Conservation (phyloP, 2,888 invertebrate species). For the Scaptomyza polygonia region DNA sequence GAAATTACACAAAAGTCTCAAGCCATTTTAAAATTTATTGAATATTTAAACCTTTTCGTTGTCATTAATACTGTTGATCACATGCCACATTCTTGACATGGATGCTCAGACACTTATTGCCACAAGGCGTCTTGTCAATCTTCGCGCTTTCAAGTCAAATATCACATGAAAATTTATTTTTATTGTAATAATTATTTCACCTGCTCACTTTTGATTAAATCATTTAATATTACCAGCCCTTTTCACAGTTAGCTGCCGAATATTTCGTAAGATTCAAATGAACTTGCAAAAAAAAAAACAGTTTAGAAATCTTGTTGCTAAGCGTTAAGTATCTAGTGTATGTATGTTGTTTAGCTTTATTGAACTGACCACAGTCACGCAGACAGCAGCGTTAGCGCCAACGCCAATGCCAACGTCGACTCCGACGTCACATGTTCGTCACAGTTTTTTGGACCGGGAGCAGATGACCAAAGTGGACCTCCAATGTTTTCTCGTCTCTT, state of each 20-base stretch:
- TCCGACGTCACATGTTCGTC: conserved; percentile 50
- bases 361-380: conserved; percentile 74
- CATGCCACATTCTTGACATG: conserved; percentile 22
- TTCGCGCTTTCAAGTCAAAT: conserved; percentile 12
- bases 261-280: conserved; percentile 57
- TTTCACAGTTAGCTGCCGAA: conserved; percentile 39
- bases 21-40: too few species aligned
- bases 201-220: conserved; percentile 6
- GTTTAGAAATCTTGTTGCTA: conserved; percentile 60
- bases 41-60: background rate
- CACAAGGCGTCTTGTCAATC: conserved; percentile 16
- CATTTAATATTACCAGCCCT: conserved; percentile 13
- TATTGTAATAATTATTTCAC: conserved; percentile 25
- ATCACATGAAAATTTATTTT: conserved; percentile 24
- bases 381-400: conserved; percentile 6
- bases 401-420: conserved; percentile 3
- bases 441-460: conserved; percentile 11
- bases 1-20: too few species aligned
- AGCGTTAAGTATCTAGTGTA: conserved; percentile 21
- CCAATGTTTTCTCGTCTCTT: conserved; percentile 4
- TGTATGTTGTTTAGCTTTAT: conserved; percentile 5
- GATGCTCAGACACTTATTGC: conserved; percentile 5
- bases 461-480: conserved; percentile 5
- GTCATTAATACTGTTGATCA: conserved; percentile 7
- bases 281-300: conserved; percentile 32